Percentiles rank a stretch among this genome's conserved stretches.
These are phyloP conservation scores for Danio tinwini DNA, from an alignment of 2,797 vertebrate genomes.

Conservation along the genomic window DNA sequence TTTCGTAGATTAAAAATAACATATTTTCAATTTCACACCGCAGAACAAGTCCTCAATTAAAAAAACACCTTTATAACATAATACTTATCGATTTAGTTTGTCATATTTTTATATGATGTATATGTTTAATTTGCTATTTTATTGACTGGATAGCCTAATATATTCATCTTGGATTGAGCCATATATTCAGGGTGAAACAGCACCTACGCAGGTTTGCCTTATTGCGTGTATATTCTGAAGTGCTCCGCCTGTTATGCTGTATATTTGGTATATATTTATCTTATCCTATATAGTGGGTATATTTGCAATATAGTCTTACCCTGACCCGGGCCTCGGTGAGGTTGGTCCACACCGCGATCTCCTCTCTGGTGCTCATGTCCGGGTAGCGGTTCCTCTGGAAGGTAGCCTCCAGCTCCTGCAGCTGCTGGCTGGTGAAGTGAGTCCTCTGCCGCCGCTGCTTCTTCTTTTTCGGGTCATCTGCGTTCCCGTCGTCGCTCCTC, in stretches of 20 bases:
- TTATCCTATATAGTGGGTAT: too few species aligned
- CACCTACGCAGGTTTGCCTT: too few species aligned
- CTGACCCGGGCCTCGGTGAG: constrained; percentile 92
- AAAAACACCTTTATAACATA: background rate
- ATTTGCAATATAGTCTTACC: constrained; percentile 70
- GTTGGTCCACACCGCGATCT: constrained; percentile 92
- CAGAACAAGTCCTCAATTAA: background rate
- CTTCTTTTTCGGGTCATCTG: constrained; percentile 91
- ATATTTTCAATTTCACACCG: background rate
- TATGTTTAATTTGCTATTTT: background rate
- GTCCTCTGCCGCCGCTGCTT: constrained; percentile 87
- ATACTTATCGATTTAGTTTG: background rate
- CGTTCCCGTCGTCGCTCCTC: constrained; percentile 86
- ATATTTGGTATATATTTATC: too few species aligned
- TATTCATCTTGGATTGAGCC: too few species aligned
- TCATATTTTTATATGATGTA: background rate
- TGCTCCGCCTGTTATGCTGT: too few species aligned
- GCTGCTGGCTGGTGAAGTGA: constrained; percentile 89
- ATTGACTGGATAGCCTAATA: too few species aligned
- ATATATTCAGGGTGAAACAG: too few species aligned
- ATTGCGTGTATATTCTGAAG: too few species aligned
- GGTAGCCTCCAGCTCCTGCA: constrained; percentile 89
- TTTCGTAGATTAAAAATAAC: background rate
- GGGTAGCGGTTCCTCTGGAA: constrained; percentile 90
- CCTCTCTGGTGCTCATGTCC: constrained; percentile 89